Conservation (phyloP, 1,140 invertebrate genomes). For the Nylanderia fulva region DNA sequence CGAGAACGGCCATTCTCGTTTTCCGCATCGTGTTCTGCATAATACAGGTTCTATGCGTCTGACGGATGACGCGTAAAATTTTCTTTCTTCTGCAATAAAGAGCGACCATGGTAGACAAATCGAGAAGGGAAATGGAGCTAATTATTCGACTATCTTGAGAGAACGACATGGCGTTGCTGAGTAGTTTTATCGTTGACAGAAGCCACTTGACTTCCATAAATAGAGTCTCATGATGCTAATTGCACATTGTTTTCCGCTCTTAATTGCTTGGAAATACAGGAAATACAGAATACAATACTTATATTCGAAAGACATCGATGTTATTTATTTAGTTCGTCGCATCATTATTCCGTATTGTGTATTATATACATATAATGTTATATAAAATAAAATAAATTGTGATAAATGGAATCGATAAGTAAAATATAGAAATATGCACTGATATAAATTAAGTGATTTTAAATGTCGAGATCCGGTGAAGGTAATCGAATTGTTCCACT, state of each 20-base stretch:
- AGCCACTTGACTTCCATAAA: conserved; percentile 30
- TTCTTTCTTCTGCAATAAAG: conserved; percentile 17
- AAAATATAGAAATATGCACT: conserved; percentile 2
- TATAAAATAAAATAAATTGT: conserved; percentile 17
- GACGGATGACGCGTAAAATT: conserved; percentile 48
- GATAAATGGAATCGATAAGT: too few species aligned
- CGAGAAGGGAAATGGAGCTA: conserved; percentile 32
- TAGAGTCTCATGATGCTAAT: conserved; percentile 44
- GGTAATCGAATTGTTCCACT: neutral
- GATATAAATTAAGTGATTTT: neutral
- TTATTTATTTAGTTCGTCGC: neutral
- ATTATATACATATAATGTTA: neutral
- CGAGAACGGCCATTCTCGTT: conserved; percentile 35
- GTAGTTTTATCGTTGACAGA: conserved; percentile 48
- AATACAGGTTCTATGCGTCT: conserved; percentile 41
- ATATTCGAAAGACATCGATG: neutral
- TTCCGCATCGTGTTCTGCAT: conserved; percentile 21
- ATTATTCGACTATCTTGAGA: conserved; percentile 40
- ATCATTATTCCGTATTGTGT: neutral
- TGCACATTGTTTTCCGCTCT: conserved; percentile 27
- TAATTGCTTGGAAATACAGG: conserved; percentile 27
- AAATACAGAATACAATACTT: too few species aligned
- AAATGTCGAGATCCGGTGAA: neutral
- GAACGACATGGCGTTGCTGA: neutral
- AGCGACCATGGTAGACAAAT: neutral